Percentiles rank a stretch among this genome's conserved stretches.
phyloP scores from a whole-genome alignment of 2,113 vertebrate genomes.

The Paradisaea rubra region DNA sequence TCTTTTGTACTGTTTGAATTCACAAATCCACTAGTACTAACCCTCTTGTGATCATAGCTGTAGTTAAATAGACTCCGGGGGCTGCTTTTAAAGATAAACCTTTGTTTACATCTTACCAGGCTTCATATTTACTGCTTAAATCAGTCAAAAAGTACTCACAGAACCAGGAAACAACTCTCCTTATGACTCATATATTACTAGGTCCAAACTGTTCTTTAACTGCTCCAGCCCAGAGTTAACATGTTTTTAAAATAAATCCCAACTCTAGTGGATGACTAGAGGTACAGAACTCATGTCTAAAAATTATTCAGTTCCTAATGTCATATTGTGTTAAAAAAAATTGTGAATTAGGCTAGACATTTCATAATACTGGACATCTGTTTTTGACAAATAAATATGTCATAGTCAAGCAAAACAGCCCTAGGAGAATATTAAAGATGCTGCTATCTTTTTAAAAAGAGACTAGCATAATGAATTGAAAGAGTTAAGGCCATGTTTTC shows the following conservation, averaged over 20 bases:
- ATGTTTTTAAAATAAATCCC: neutral
- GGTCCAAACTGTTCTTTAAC: neutral
- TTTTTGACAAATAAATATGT: conserved; percentile 8
- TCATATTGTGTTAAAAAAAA: neutral
- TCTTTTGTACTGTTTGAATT: neutral
- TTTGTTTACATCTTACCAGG: neutral
- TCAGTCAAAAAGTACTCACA: neutral
- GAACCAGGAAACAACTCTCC: neutral
- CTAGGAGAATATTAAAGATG: neutral
- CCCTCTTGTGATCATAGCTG: neutral
- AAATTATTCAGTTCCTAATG: neutral
- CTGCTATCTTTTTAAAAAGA: neutral
- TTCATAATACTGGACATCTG: neutral
- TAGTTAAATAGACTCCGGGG: neutral
- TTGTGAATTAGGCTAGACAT: neutral
- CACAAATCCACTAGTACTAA: neutral
- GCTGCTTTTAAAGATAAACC: neutral
- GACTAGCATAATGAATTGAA: neutral
- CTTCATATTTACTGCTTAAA: neutral
- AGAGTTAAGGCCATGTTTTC: neutral
- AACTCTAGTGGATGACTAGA: neutral
- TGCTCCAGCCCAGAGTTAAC: neutral
- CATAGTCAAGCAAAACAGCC: neutral
- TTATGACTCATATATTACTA: neutral
- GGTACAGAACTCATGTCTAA: neutral